Conservation (phyloP, 2,113 vertebrate genomes). For the Elephas maximus region DNA sequence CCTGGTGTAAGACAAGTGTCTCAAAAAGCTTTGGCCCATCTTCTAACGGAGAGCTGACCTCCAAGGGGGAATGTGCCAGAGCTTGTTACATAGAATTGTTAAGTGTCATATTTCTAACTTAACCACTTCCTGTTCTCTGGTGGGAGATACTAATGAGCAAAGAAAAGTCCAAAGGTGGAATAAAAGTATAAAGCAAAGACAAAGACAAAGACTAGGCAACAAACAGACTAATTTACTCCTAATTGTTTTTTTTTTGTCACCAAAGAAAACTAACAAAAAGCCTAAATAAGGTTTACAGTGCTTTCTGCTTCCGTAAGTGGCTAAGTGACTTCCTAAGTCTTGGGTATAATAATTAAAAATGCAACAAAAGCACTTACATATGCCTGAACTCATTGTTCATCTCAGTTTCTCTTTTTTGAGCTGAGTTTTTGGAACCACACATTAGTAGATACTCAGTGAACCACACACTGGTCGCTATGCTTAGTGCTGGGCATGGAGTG, state of each 20-base stretch:
- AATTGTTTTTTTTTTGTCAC: slow-evolving; percentile 6
- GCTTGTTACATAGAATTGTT: neutral
- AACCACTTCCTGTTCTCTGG: slow-evolving; percentile 18
- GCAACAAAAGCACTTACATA: neutral
- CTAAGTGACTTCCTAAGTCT: slow-evolving; percentile 10
- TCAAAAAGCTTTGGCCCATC: slow-evolving; percentile 27
- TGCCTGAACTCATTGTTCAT: slow-evolving; percentile 33
- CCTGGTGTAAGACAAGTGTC: neutral
- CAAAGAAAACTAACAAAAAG: slow-evolving; percentile 18
- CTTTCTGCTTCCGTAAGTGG: slow-evolving; percentile 37
- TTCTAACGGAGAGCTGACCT: neutral
- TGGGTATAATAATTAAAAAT: neutral
- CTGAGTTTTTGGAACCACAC: slow-evolving; percentile 3
- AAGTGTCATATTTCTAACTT: slow-evolving; percentile 16
- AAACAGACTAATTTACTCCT: neutral
- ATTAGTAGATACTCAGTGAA: slow-evolving; percentile 36
- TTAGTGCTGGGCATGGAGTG: neutral
- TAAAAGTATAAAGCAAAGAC: slow-evolving; percentile 39
- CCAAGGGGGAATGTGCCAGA: neutral
- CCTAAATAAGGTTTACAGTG: neutral
- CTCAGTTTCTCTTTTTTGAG: slow-evolving; percentile 16
- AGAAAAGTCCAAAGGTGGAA: slow-evolving; percentile 24
- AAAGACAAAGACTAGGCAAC: slow-evolving; percentile 12
- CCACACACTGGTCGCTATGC: neutral
- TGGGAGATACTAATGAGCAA: slow-evolving; percentile 32